A percentile compares a stretch with the other conserved stretches of the same genome.
Evolutionary conservation across 2,797 vertebrate genomes (phyloP).

Genomic region (Syngnathus rostellatus): DNA sequence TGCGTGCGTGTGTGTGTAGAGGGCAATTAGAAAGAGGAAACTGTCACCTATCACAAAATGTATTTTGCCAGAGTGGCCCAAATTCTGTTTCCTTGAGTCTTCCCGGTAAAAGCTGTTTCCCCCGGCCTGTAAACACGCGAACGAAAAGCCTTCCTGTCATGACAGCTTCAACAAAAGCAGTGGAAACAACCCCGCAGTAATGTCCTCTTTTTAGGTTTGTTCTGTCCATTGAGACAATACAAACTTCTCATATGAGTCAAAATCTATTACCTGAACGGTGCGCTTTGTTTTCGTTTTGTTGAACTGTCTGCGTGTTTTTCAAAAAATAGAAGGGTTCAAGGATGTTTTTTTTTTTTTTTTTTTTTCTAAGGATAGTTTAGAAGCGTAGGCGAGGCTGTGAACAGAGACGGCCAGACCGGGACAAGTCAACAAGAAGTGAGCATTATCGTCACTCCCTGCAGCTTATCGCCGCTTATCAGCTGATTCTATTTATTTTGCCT

Average conservation of each 20-base stretch:
- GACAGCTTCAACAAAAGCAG: conserved; percentile 26
- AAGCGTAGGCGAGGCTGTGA: background rate
- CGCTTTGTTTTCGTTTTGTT: too few relatives aligned
- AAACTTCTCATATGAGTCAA: too few relatives aligned
- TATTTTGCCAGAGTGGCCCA: background rate
- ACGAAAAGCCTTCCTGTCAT: conserved; percentile 22
- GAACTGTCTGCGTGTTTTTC: too few relatives aligned
- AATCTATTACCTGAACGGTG: too few relatives aligned
- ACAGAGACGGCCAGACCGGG: background rate
- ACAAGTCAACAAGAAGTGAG: background rate
- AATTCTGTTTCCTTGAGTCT: background rate
- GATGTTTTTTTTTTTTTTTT: too few relatives aligned
- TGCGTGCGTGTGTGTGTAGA: too few relatives aligned
- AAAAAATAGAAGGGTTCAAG: too few relatives aligned
- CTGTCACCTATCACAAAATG: background rate
- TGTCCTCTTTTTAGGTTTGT: conserved; percentile 14
- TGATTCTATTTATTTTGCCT: background rate
- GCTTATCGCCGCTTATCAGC: background rate
- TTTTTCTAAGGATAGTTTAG: background rate
- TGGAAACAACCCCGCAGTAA: conserved; percentile 30
- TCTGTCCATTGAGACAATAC: background rate
- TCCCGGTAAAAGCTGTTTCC: conserved; percentile 11
- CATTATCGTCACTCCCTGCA: background rate
- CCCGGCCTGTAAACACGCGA: conserved; percentile 29
- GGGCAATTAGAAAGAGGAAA: background rate